phyloP scores from a whole-genome alignment of 2,113 vertebrate genomes.

The Clarias macrocephalus region DNA sequence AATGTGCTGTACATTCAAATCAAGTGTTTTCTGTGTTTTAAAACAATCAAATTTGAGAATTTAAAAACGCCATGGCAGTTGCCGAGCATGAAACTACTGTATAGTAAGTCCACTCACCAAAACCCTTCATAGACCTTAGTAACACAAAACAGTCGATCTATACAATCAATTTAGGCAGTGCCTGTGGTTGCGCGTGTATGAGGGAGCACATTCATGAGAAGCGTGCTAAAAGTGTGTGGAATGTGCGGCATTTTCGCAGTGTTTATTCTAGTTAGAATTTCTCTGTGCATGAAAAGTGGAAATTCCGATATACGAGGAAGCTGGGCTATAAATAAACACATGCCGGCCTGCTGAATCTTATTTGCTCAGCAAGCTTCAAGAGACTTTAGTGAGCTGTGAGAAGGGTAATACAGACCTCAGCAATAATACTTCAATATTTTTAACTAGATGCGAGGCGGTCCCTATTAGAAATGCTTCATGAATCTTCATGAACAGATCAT shows the following conservation, averaged over 20 bases:
- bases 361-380: conserved; percentile 12
- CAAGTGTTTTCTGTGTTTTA: background rate
- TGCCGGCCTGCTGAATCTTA: background rate
- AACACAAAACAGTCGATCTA: conserved; percentile 16
- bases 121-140: background rate
- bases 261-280: conserved; percentile 22
- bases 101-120: background rate
- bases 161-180: conserved; percentile 27
- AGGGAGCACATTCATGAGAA: conserved; percentile 38
- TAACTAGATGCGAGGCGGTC: background rate
- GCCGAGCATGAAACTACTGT: background rate
- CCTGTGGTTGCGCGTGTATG: conserved; percentile 10
- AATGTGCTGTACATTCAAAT: background rate
- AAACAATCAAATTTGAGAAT: background rate
- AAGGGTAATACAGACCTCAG: background rate
- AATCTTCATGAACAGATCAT: background rate
- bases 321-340: conserved; percentile 1
- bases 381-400: conserved; percentile 1
- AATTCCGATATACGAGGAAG: background rate
- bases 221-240: conserved; percentile 1
- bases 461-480: background rate
- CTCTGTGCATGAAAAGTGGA: conserved; percentile 22
- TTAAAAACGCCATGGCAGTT: background rate
- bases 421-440: background rate
- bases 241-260: conserved; percentile 37